These are phyloP conservation scores for Phocoena phocoena DNA, from an alignment of 2,113 vertebrate species.

Conservation along the genomic window DNA sequence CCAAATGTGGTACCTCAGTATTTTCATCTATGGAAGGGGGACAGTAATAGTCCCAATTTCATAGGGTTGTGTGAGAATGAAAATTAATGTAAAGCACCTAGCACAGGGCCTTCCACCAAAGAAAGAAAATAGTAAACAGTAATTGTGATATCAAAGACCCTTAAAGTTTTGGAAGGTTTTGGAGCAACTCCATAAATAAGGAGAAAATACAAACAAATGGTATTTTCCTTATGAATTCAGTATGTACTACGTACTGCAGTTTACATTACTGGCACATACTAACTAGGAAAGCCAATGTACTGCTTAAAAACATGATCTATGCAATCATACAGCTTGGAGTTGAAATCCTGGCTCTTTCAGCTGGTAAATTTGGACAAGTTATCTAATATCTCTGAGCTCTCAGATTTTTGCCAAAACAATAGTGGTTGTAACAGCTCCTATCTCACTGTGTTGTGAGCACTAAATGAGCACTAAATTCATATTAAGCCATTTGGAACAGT, in stretches of 20 bases:
- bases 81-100: not conserved
- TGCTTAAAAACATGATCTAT: not conserved
- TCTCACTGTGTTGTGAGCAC: not conserved
- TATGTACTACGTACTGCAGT: not conserved
- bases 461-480: not conserved
- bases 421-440: not conserved
- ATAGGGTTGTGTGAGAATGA: not conserved
- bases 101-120: not conserved
- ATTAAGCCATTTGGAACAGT: not conserved
- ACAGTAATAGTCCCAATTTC: not conserved
- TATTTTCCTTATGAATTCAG: not conserved
- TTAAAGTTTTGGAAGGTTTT: not conserved
- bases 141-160: not conserved
- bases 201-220: not conserved
- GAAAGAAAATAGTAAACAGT: conserved; percentile 31
- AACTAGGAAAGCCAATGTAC: not conserved
- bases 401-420: not conserved
- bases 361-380: not conserved
- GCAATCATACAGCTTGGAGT: not conserved
- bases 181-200: not conserved
- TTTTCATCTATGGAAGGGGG: not conserved
- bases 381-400: not conserved
- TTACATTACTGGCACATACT: not conserved
- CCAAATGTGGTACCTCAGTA: not conserved
- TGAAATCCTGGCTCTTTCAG: not conserved